phyloP scores from a whole-genome alignment of 2,113 vertebrate genomes.

The Australoheros scitulus region DNA sequence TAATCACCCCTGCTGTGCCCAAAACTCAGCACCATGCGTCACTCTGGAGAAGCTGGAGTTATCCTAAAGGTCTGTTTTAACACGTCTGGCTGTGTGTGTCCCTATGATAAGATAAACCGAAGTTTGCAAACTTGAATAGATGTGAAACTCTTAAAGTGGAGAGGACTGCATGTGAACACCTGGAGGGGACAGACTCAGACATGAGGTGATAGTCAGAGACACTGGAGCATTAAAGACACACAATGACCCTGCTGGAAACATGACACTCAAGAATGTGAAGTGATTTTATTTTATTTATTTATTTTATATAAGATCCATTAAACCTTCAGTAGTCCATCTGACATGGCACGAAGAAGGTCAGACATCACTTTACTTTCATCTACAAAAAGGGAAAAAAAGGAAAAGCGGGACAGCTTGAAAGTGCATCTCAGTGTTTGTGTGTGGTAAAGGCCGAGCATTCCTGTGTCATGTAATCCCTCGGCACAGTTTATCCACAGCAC shows the following conservation, averaged over 20 bases:
- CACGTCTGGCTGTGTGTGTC: neutral
- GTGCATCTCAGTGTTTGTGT: constrained; percentile 7
- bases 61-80: neutral
- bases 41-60: neutral
- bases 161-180: constrained; percentile 41
- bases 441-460: constrained; percentile 45
- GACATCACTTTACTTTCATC: neutral
- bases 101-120: neutral
- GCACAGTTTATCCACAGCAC: constrained; percentile 41
- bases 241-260: constrained; percentile 22
- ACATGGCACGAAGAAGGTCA: neutral
- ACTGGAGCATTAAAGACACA: constrained; percentile 10
- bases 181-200: constrained; percentile 22
- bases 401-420: too few relatives aligned
- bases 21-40: neutral
- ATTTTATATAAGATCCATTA: neutral
- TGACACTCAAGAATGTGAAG: constrained; percentile 23
- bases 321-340: neutral
- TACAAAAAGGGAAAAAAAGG: neutral
- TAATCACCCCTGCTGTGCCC: neutral
- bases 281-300: constrained; percentile 37
- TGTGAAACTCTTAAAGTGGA: constrained; percentile 33
- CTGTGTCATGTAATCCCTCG: constrained; percentile 35
- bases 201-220: constrained; percentile 8
- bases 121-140: constrained; percentile 28